phyloP scores from a whole-genome alignment of 2,888 invertebrate genomes.

The Apotomis betuletana region DNA sequence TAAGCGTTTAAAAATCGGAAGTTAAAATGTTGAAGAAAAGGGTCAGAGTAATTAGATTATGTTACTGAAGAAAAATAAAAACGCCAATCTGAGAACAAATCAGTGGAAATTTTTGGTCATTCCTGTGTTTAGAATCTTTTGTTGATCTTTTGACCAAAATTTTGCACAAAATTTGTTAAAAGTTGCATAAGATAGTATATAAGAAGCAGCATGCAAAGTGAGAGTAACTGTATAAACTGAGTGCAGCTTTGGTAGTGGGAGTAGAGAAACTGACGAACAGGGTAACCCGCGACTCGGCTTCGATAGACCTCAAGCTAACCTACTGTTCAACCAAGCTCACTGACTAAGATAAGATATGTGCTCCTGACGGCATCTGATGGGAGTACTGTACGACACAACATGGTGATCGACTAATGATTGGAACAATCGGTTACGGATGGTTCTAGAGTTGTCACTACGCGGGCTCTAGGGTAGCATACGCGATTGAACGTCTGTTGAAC shows the following conservation, averaged over 20 bases:
- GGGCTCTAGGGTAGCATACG: constrained; percentile 80
- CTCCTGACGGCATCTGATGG: constrained; percentile 75
- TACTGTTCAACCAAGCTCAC: constrained; percentile 79
- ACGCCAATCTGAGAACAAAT: constrained; percentile 64
- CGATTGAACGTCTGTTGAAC: constrained; percentile 77
- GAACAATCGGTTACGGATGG: constrained; percentile 77
- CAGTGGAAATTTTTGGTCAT: constrained; percentile 54
- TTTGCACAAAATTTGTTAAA: constrained; percentile 61
- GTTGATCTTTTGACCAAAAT: constrained; percentile 38
- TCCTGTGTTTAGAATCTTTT: constrained; percentile 41
- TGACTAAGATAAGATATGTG: constrained; percentile 75
- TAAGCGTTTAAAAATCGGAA: constrained; percentile 61
- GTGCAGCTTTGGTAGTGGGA: constrained; percentile 75
- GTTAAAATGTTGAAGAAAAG: constrained; percentile 64
- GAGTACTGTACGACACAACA: constrained; percentile 74
- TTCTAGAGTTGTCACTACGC: constrained; percentile 75
- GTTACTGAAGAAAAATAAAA: constrained; percentile 69
- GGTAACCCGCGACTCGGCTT: constrained; percentile 71
- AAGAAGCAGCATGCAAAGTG: constrained; percentile 82
- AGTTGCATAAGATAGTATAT: constrained; percentile 65
- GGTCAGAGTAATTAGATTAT: constrained; percentile 67
- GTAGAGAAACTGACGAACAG: constrained; percentile 70
- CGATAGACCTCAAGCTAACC: constrained; percentile 78
- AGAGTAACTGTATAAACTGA: constrained; percentile 73
- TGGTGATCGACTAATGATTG: constrained; percentile 80